phyloP scores from a whole-genome alignment of 2,113 vertebrate genomes.

The Lichenostomus cassidix region DNA sequence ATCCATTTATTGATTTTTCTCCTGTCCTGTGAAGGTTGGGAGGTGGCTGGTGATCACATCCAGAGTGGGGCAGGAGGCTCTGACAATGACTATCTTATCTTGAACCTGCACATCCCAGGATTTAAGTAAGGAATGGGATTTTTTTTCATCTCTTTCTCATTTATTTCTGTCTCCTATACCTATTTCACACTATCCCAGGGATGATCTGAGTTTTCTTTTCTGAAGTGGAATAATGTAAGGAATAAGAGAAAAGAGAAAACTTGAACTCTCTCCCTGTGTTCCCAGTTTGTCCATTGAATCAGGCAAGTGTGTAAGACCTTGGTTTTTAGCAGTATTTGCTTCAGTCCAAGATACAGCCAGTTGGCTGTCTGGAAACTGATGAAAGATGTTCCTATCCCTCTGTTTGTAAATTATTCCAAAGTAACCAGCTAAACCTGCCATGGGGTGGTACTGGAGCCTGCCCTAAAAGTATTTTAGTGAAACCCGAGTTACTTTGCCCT shows the following conservation, averaged over 20 bases:
- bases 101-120: constrained; percentile 92
- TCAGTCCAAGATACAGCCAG: not conserved
- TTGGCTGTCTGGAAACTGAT: not conserved
- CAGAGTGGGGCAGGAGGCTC: constrained; percentile 90
- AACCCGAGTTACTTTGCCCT: not conserved
- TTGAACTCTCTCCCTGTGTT: not conserved
- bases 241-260: not conserved
- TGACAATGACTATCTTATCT: constrained; percentile 95
- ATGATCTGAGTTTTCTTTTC: not conserved
- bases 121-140: constrained; percentile 85
- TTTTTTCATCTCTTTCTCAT: not conserved
- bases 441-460: not conserved
- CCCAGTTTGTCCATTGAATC: not conserved
- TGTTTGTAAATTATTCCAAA: not conserved
- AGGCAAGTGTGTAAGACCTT: not conserved
- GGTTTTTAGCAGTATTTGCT: not conserved
- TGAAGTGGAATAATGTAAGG: not conserved
- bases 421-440: not conserved
- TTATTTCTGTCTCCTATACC: not conserved
- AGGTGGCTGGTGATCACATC: constrained; percentile 92
- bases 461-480: not conserved
- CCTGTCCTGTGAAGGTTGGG: constrained; percentile 83
- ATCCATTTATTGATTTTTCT: not conserved
- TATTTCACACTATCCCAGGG: not conserved
- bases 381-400: not conserved